These are phyloP conservation scores for Bombus confusus DNA, from an alignment of 1,140 invertebrate species.

Conservation along the genomic window DNA sequence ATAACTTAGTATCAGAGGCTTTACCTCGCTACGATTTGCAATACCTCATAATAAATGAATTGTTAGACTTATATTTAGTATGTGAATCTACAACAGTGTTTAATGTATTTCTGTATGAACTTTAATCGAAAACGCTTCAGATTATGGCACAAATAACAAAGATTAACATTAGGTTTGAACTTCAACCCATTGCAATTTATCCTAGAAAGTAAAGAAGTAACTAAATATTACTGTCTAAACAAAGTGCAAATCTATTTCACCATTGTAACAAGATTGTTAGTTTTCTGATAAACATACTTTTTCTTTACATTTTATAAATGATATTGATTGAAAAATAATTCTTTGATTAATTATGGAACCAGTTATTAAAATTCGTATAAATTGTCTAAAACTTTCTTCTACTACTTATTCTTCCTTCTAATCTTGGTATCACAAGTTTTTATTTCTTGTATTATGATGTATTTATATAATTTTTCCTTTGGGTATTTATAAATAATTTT, in stretches of 20 bases:
- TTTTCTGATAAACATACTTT: constrained; percentile 13
- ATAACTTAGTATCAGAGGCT: constrained; percentile 49
- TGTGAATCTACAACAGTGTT: constrained; percentile 39
- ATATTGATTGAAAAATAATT: constrained; percentile 6
- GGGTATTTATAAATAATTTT: neutral
- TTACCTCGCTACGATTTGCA: constrained; percentile 54
- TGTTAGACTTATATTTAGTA: constrained; percentile 45
- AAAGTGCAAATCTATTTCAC: constrained; percentile 2
- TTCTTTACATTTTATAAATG: constrained; percentile 28
- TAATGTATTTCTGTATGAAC: constrained; percentile 36
- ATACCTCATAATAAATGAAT: constrained; percentile 50
- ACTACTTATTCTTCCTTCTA: constrained; percentile 32
- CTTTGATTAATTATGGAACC: neutral
- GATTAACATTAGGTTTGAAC: constrained; percentile 12
- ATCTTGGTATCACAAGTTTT: constrained; percentile 7
- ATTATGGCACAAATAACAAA: constrained; percentile 45
- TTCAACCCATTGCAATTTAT: constrained; percentile 4
- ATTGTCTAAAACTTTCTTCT: constrained; percentile 17
- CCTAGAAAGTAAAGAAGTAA: neutral
- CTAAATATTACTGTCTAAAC: constrained; percentile 6
- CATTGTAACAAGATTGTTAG: constrained; percentile 21
- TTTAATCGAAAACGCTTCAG: constrained; percentile 26
- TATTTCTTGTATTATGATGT: constrained; percentile 4
- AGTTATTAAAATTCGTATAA: constrained; percentile 34
- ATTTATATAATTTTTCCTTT: constrained; percentile 1